Percentiles rank a stretch among this genome's conserved stretches.
These are phyloP conservation scores for Strigamia transsilvanica DNA, from an alignment of 2,888 invertebrate genomes.

Conservation along the genomic window DNA sequence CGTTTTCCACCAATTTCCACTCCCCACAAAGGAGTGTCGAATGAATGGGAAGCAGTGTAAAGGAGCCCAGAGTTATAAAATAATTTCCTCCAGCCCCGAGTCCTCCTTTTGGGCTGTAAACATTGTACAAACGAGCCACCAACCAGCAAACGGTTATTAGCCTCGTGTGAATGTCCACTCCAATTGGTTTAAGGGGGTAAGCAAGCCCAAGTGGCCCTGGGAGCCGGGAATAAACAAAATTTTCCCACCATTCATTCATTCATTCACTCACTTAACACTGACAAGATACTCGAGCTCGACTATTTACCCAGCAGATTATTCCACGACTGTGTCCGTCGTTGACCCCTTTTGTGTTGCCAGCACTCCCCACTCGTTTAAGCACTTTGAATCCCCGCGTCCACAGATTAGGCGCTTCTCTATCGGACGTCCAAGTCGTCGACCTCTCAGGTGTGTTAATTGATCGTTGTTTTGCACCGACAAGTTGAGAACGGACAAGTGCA, in stretches of 20 bases:
- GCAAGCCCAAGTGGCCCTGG: background rate
- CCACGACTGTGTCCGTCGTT: constrained; percentile 6
- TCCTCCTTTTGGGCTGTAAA: background rate
- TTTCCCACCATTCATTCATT: background rate
- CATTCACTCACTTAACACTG: background rate
- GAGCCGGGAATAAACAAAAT: background rate
- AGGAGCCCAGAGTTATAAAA: constrained; percentile 7
- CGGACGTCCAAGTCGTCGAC: background rate
- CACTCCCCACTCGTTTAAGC: constrained; percentile 31
- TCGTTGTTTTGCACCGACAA: background rate
- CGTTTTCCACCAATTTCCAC: constrained; percentile 37
- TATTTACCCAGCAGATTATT: background rate
- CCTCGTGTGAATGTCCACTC: background rate
- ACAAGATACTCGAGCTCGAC: background rate
- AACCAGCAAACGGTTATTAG: background rate
- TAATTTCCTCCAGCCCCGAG: background rate
- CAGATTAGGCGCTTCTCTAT: background rate
- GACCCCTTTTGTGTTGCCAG: background rate
- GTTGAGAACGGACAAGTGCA: background rate
- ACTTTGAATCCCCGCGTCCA: background rate
- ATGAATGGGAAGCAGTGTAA: background rate
- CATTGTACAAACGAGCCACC: background rate
- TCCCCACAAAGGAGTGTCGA: constrained; percentile 20
- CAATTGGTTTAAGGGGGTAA: background rate
- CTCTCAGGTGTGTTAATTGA: background rate